Conservation (phyloP, 2,113 vertebrate species). For the Nothoprocta pentlandii region DNA sequence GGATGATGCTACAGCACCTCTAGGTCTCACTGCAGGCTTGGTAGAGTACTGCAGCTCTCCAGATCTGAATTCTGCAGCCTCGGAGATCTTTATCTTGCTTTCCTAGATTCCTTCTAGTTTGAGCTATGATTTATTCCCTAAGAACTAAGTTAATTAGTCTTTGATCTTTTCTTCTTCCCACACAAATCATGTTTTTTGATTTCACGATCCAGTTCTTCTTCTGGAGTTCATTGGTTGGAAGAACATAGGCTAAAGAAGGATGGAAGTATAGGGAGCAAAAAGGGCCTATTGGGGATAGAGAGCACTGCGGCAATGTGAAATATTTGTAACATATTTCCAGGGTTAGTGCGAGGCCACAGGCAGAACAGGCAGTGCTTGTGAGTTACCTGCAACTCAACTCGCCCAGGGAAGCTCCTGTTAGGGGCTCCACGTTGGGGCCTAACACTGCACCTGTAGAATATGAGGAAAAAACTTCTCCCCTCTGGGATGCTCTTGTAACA, state of each 20-base stretch:
- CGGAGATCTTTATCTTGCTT: not conserved
- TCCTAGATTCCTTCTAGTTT: not conserved
- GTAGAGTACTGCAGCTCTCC: not conserved
- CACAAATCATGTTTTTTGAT: not conserved
- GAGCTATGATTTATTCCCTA: not conserved
- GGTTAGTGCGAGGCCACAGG: not conserved
- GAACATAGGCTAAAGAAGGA: not conserved
- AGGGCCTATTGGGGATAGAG: not conserved
- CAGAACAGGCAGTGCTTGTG: not conserved
- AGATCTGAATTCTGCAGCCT: not conserved
- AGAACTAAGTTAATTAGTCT: not conserved
- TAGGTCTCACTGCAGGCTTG: not conserved
- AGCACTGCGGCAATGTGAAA: not conserved
- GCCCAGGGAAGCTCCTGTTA: not conserved
- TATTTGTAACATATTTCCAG: not conserved
- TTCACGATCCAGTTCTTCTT: not conserved
- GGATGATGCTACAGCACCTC: not conserved
- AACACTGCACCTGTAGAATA: accelerated
- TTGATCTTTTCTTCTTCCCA: slow-evolving; percentile 45
- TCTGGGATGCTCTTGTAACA: not conserved
- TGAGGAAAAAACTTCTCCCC: not conserved
- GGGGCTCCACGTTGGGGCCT: accelerated
- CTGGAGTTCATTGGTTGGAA: not conserved
- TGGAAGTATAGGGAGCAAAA: not conserved
- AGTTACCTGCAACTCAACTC: accelerated